Conservation (phyloP, 1,140 invertebrate species). For the Zeugodacus cucurbitae region DNA sequence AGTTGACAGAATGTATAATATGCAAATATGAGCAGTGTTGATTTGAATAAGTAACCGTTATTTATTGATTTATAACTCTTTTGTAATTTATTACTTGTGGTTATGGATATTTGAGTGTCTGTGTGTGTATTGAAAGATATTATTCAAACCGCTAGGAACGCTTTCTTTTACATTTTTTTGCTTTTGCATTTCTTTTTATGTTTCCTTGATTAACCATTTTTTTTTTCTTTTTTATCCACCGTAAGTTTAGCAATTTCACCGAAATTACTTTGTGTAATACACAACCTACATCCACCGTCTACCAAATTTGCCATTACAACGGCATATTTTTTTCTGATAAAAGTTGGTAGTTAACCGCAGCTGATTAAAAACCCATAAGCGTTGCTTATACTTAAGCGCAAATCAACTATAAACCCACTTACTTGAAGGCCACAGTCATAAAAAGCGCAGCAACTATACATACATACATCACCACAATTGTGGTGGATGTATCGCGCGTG, state of each 20-base stretch:
- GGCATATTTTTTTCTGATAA: background rate
- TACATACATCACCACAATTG: background rate
- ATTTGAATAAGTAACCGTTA: conserved; percentile 26
- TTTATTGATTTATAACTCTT: conserved; percentile 30
- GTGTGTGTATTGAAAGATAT: background rate
- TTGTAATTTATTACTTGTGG: background rate
- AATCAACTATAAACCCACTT: background rate
- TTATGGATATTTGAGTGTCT: background rate
- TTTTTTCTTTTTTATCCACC: background rate
- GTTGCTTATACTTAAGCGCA: background rate
- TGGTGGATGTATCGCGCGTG: background rate
- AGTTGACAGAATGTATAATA: conserved; percentile 17
- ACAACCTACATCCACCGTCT: background rate
- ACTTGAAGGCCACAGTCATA: background rate
- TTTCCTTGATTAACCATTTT: background rate
- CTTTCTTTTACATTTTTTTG: background rate
- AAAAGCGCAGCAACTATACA: background rate
- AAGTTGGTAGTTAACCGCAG: background rate
- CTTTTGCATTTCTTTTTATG: background rate
- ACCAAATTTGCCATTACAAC: background rate
- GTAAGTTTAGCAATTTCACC: conserved; percentile 5
- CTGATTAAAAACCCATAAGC: conserved; percentile 31
- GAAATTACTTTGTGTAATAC: background rate
- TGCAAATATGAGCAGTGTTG: background rate
- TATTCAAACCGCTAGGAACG: background rate